Base-by-base conservation (phyloP, 2,797 vertebrate genomes). In the Notoglanidium macrostoma region DNA sequence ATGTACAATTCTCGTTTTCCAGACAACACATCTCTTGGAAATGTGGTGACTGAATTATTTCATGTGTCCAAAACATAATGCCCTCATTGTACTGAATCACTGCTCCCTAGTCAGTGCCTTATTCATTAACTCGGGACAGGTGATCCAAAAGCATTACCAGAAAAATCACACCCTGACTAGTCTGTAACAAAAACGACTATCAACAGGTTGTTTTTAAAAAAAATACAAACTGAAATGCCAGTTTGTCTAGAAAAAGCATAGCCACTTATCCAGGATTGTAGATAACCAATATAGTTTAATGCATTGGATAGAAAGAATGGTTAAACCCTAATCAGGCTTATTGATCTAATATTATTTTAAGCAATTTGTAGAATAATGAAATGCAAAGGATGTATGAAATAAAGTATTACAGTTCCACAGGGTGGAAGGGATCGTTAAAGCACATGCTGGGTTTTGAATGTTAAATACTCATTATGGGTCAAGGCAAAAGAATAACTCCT, bases 1-100 rank as follows among this genome's bases (percentile, higher is more conserved):
- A 84, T n/a, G 51, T 84, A 84, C 83, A 78, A 26, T 57, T 67
- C 49, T 10, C 26, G 29, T 23, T 57, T 83, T 55, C 57, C 46
- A 12, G n/a, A 44, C 10, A 40, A 23, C 14, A 81, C 40, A 59
- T 29, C 21, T 35, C 26, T 84, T 29, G 19, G 63, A 35, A 80
- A 81, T 23, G 54, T 29, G 35, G 21, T 80, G 65, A 21, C 72
- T 73, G 23, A 19, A 63, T 54, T 76, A 40, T 74, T 87, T 76
- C 21, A 83, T 4, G 29, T 21, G 44, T 83, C 19, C 55, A 87
- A 74, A 86, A 72, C 19, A 21, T 74, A 46, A 81, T 87, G 54
- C 32, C 29, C 32, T 82, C 55, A 29, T 55, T 65, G 23, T 76
- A 2, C 72, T 29, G n/a, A n/a, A 68, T 15, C 74, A 57, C 44